Evolutionary conservation across 2,888 invertebrate species (phyloP).

Genomic region (Spilosoma lubricipeda): DNA sequence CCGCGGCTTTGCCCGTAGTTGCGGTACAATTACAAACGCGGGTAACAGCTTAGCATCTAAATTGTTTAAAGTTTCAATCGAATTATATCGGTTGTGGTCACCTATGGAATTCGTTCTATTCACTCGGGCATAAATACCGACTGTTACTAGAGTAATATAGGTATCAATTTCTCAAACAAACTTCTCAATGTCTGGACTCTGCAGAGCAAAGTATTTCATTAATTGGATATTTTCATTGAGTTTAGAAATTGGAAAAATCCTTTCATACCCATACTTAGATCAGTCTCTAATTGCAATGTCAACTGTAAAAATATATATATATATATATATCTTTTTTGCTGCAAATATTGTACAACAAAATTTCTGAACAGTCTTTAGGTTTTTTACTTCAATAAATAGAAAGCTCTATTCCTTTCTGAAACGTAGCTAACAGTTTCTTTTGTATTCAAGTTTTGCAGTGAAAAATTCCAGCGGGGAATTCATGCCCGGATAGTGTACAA

Average conservation of each 20-base stretch:
- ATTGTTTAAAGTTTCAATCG: background rate
- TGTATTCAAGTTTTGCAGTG: conserved; percentile 27
- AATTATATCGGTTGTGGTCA: background rate
- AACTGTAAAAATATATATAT: background rate
- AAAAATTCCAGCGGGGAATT: conserved; percentile 31
- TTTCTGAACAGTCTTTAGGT: background rate
- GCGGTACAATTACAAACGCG: too few relatives aligned
- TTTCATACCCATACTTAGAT: background rate
- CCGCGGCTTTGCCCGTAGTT: too few relatives aligned
- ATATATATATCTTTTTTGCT: background rate
- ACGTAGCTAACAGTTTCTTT: conserved; percentile 26
- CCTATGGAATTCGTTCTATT: background rate
- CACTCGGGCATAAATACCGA: background rate
- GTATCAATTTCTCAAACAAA: background rate
- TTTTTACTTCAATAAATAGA: conserved; percentile 19
- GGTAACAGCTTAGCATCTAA: background rate
- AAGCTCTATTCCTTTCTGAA: conserved; percentile 16
- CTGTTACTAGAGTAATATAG: background rate
- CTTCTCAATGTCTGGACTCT: background rate
- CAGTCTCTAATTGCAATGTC: background rate
- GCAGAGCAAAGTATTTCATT: background rate
- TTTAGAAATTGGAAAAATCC: background rate
- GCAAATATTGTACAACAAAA: background rate
- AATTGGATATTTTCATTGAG: background rate
- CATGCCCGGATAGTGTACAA: conserved; percentile 36